Conservation (phyloP, 2,113 vertebrate species). For the Conger conger region DNA sequence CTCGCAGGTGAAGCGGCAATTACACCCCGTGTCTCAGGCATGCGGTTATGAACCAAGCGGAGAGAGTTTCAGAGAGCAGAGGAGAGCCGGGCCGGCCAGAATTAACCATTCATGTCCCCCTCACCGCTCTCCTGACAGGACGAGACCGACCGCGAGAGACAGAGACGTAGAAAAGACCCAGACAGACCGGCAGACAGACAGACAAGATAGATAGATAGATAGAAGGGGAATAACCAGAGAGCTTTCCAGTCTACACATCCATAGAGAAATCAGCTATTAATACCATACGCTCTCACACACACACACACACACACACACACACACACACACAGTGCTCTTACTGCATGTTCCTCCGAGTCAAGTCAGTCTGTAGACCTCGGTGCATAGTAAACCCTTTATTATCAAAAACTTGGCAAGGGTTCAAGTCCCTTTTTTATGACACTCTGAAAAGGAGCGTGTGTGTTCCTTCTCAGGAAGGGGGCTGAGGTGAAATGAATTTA, state of each 20-base stretch:
- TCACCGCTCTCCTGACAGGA: conserved; percentile 17
- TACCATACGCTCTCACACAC: background rate
- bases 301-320: background rate
- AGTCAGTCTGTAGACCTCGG: background rate
- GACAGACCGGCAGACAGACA: conserved; percentile 19
- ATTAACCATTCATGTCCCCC: background rate
- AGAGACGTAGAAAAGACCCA: background rate
- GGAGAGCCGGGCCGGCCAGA: background rate
- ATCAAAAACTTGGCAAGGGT: conserved; percentile 19
- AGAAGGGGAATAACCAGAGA: background rate
- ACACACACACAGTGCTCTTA: background rate
- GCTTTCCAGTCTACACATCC: conserved; percentile 25
- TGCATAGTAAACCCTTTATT: conserved; percentile 25
- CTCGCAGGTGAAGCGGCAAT: background rate
- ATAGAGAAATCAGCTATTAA: conserved; percentile 25
- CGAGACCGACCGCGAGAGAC: conserved; percentile 45
- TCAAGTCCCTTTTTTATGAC: conserved; percentile 33
- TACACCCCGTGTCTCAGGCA: conserved; percentile 35
- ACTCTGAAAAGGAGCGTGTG: conserved; percentile 36
- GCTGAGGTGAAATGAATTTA: conserved; percentile 26
- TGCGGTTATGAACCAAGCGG: conserved; percentile 57
- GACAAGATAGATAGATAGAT: conserved; percentile 20
- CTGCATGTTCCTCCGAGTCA: background rate
- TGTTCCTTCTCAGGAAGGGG: conserved; percentile 8
- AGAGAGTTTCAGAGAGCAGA: conserved; percentile 6